Evolutionary conservation across 2,113 vertebrate genomes (phyloP).

Genomic region (Perccottus glenii): DNA sequence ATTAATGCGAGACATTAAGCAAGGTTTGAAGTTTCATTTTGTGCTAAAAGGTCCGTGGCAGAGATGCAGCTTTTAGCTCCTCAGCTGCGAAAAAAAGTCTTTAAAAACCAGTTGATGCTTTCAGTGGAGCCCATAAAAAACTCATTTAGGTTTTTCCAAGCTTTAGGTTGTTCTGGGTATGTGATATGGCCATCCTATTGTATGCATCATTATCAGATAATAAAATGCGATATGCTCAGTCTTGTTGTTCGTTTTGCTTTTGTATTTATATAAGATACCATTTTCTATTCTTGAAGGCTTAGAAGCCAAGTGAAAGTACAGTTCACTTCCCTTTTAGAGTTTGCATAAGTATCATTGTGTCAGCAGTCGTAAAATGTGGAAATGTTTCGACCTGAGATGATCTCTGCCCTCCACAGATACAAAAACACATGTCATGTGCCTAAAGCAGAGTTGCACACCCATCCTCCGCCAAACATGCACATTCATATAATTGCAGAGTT

Average conservation of each 20-base stretch:
- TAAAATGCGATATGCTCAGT: slow-evolving; percentile 3
- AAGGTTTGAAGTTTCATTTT: slow-evolving; percentile 58
- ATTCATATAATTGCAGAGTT: neutral
- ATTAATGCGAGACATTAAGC: slow-evolving; percentile 62
- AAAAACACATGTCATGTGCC: slow-evolving; percentile 1
- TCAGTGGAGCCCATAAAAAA: slow-evolving; percentile 38
- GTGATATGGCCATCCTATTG: slow-evolving; percentile 2
- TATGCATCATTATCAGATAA: slow-evolving; percentile 15
- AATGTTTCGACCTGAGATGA: slow-evolving; percentile 10
- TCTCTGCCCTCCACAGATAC: neutral
- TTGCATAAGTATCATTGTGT: neutral
- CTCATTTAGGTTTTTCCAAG: slow-evolving; percentile 23
- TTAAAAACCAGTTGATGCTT: slow-evolving; percentile 22
- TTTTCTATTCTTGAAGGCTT: slow-evolving; percentile 10
- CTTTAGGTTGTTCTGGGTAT: slow-evolving; percentile 7
- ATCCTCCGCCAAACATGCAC: neutral
- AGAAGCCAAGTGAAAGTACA: neutral
- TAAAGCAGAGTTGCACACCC: neutral
- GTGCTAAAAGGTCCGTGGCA: slow-evolving; percentile 49
- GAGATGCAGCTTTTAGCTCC: slow-evolving; percentile 31
- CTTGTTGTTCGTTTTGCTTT: slow-evolving; percentile 24
- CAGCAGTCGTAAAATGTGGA: neutral
- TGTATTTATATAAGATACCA: neutral
- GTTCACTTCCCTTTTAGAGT: neutral
- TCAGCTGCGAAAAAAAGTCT: slow-evolving; percentile 25